Evolutionary conservation across 2,888 invertebrate species (phyloP), one percentile per base, ranked within the genome.

Genomic region (Erannis defoliaria): DNA sequence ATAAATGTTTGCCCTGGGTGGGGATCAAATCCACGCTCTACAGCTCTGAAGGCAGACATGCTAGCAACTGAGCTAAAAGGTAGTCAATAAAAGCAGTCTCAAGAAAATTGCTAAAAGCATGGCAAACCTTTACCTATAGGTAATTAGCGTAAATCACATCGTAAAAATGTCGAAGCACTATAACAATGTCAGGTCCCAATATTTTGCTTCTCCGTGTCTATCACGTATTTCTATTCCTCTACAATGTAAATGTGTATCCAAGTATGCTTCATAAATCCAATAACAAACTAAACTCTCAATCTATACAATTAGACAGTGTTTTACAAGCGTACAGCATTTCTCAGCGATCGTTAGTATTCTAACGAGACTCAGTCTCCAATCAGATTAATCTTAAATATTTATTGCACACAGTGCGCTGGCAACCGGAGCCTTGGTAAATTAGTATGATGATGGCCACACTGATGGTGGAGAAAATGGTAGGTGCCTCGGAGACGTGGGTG

Each of bases 341-440:
- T 64, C 60, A 50, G 58, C 63, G 60, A 64, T 66, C 59, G 85
- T 92, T 90, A 88, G 90, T 90, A 92, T 90, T 90, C 92, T 81
- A 89, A 85, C 86, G 78, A 85, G 84, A 81, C 71, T 74, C 76
- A 74, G 76, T 77, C 73, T 78, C 81, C 85, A 87, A 92, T 92
- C 93, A 86, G 91, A 91, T 91, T 89, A 89, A 90, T 90, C 89
- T 90, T 89, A 91, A 92, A 92, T 93, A 93, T 92, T 93, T 92
- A 93, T 92, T 93, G 89, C 89, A 84, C 89, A 91, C 83, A 85
- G 85, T 81, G 81, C 78, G 84, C 85, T 86, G 86, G 88, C 82
- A 88, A 83, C 81, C 81, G 80, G 81, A 83, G 84, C 74, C 84
- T 46, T 72, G 80, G 71, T 84, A 85, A 91, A 93, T 93, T 93